Evolutionary conservation across 2,797 vertebrate species (phyloP).

Genomic region (Sebastes vulpes): DNA sequence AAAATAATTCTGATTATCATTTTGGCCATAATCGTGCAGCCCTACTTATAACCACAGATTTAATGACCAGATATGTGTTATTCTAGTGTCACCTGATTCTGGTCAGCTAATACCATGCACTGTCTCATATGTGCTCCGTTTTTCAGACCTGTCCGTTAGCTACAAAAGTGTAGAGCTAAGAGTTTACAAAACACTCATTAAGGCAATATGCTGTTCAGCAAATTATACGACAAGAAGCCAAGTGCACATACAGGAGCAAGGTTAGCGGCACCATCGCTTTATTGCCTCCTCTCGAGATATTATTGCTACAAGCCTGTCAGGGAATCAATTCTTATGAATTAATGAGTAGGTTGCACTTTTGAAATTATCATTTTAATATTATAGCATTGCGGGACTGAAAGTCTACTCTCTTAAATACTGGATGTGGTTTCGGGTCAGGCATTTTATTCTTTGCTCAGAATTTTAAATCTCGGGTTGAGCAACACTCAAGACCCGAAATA

Average conservation of each 20-base stretch:
- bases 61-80: background rate
- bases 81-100: background rate
- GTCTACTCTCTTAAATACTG: slow-evolving; percentile 32
- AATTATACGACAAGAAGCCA: slow-evolving; percentile 47
- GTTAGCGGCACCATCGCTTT: slow-evolving; percentile 49
- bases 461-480: slow-evolving; percentile 35
- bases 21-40: too few species aligned
- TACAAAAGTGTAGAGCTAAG: background rate
- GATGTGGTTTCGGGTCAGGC: slow-evolving; percentile 46
- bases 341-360: slow-evolving; percentile 55
- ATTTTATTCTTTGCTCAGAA: slow-evolving; percentile 50
- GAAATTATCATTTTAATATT: slow-evolving; percentile 72
- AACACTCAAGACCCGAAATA: slow-evolving; percentile 24
- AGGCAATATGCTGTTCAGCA: slow-evolving; percentile 44
- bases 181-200: slow-evolving; percentile 44
- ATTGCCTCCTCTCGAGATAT: slow-evolving; percentile 74
- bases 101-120: background rate
- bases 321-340: slow-evolving; percentile 73
- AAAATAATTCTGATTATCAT: too few species aligned
- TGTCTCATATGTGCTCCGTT: background rate
- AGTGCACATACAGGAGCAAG: slow-evolving; percentile 27
- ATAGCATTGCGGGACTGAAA: slow-evolving; percentile 37
- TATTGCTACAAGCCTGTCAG: slow-evolving; percentile 69
- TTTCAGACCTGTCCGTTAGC: background rate
- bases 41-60: too few species aligned